Conservation (phyloP, 2,113 vertebrate genomes). For the Speoplatyrhinus poulsoni region DNA sequence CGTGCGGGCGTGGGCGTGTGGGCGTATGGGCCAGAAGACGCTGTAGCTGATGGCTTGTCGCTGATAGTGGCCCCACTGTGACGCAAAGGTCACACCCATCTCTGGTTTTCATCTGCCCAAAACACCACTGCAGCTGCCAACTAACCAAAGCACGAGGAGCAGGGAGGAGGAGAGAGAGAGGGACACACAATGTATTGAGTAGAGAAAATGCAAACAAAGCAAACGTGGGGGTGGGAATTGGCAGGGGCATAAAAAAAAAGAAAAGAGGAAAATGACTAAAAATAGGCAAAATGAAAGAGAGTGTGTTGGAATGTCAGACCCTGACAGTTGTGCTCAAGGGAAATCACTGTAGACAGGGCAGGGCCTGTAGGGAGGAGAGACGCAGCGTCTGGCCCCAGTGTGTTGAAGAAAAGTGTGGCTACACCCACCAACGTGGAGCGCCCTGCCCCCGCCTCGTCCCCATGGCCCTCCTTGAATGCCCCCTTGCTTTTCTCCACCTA, state of each 20-base stretch:
- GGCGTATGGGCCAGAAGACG: constrained; percentile 8
- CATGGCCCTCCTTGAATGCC: not conserved
- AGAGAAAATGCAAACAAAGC: not conserved
- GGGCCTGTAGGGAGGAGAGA: constrained; percentile 25
- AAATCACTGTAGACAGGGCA: constrained; percentile 19
- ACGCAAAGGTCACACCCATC: constrained; percentile 70
- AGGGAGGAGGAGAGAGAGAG: not conserved
- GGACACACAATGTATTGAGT: not conserved
- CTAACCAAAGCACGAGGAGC: constrained; percentile 57
- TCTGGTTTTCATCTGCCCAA: constrained; percentile 67
- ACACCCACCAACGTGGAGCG: constrained; percentile 27
- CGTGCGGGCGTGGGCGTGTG: not conserved
- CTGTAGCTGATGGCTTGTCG: constrained; percentile 70
- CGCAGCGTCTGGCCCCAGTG: constrained; percentile 16
- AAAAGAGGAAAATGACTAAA: not conserved
- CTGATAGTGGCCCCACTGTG: constrained; percentile 64
- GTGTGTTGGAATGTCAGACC: constrained; percentile 6
- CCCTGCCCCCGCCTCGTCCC: constrained; percentile 4
- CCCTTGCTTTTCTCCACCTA: not conserved
- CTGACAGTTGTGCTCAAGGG: constrained; percentile 19
- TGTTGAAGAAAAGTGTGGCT: constrained; percentile 19
- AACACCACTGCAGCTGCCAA: constrained; percentile 62
- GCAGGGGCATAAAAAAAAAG: not conserved
- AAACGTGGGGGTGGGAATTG: not conserved
- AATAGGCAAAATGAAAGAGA: too few species aligned